Percentiles rank a stretch among this genome's conserved stretches.
phyloP scores from a whole-genome alignment of 2,797 vertebrate species.

The Aselliscus stoliczkanus region DNA sequence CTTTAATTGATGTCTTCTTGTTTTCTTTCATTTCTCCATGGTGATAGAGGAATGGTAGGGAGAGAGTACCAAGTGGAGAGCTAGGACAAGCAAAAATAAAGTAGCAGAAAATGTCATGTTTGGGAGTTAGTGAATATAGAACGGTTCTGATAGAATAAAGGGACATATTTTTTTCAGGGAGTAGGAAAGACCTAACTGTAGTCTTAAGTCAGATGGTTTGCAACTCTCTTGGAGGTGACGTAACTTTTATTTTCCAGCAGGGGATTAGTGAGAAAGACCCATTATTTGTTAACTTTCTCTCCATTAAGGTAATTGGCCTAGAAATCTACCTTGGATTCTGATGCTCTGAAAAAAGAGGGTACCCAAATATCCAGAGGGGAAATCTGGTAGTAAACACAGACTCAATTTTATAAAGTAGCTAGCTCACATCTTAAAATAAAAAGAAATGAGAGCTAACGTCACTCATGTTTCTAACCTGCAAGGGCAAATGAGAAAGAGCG shows the following conservation, averaged over 20 bases:
- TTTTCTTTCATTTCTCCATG: not conserved
- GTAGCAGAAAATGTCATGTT: not conserved
- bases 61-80: not conserved
- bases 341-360: not conserved
- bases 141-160: not conserved
- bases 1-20: not conserved
- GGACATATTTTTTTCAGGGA: not conserved
- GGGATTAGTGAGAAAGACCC: not conserved
- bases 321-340: not conserved
- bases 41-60: not conserved
- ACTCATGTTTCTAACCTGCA: not conserved
- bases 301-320: not conserved
- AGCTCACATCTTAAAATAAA: not conserved
- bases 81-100: not conserved
- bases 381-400: not conserved
- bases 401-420: not conserved
- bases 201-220: not conserved
- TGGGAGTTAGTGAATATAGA: not conserved
- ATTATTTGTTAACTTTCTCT: not conserved
- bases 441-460: not conserved
- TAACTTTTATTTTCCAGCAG: not conserved
- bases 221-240: not conserved
- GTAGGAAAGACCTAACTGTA: not conserved
- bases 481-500: not conserved
- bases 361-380: not conserved